Base-by-base conservation (phyloP, 2,888 invertebrate genomes). In the Artemia sinica region DNA sequence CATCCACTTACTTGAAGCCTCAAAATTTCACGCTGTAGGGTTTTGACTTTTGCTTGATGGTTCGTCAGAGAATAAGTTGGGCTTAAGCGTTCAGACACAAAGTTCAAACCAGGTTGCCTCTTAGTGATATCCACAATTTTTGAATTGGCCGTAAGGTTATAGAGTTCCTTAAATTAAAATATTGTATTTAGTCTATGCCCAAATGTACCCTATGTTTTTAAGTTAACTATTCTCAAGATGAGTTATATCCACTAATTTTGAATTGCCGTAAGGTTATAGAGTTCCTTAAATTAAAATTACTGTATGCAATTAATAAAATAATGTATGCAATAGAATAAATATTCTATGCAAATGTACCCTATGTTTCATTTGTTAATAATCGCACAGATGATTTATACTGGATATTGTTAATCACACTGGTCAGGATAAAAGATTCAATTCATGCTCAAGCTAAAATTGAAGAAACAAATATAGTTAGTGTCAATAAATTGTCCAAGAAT, bases 1-100 rank as follows among this genome's bases (percentile, higher is more conserved):
- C 8, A 8, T 58, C 14, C 7, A n/a, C 14, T 52, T 58, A 58
- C 63, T 28, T 58, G 63, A 8, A 58, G 63, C 28, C 63, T n/a
- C n/a, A 58, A n/a, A 28, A 58, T 58, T 28, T 58, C 63, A 8
- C 63, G n/a, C 12, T 58, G 63, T 58, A 58, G 63, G 63, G 28
- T 18, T 28, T 58, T 58, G 8, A 58, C 63, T 28, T 58, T 58
- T 10, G 63, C 28, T 28, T 58, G 63, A 18, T 58, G 63, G 9
- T 18, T 28, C 11, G 63, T 10, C n/a, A 58, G 10, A 8, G 14
- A 8, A 10, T 58, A 28, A n/a, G 63, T 11, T 58, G 63, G 63
- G 63, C 28, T n/a, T 18, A 58, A 28, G 14, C n/a, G n/a, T n/a
- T 58, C 63, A 18, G 63, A 18, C 14, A 58, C 9, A 10, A 28